Conservation (phyloP, 2,888 invertebrate species). For the Amphimallon solstitiale region DNA sequence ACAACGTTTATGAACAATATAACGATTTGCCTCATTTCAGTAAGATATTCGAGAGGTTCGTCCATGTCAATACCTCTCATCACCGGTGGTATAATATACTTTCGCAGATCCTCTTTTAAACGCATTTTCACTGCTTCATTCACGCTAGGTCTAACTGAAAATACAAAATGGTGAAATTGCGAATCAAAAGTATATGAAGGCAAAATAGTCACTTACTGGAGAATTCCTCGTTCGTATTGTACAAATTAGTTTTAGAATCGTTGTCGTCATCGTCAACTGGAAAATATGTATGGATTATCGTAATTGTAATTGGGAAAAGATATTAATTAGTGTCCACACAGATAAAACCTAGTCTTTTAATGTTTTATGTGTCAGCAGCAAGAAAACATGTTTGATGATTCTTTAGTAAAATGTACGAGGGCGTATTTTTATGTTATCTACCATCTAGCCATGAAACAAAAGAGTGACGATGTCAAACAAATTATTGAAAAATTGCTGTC, state of each 20-base stretch:
- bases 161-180: not conserved
- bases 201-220: conserved; percentile 32
- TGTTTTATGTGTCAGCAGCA: too few relatives aligned
- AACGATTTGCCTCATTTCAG: conserved; percentile 77
- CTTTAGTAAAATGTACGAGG: too few relatives aligned
- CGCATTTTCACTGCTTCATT: conserved; percentile 60
- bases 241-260: conserved; percentile 26
- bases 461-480: too few relatives aligned
- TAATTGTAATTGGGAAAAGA: too few relatives aligned
- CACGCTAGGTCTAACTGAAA: conserved; percentile 65
- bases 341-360: too few relatives aligned
- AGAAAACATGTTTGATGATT: too few relatives aligned
- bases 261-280: conserved; percentile 37
- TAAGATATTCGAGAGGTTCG: conserved; percentile 76
- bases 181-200: too few relatives aligned
- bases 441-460: too few relatives aligned
- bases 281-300: too few relatives aligned
- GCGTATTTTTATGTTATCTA: too few relatives aligned
- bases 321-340: too few relatives aligned
- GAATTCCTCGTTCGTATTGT: conserved; percentile 41
- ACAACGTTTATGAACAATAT: conserved; percentile 75
- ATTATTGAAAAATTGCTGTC: too few relatives aligned
- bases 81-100: conserved; percentile 70
- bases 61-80: conserved; percentile 71
- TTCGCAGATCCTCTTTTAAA: conserved; percentile 64